Base-by-base conservation (phyloP, 1,140 invertebrate genomes). In the Pteromalus puparum region DNA sequence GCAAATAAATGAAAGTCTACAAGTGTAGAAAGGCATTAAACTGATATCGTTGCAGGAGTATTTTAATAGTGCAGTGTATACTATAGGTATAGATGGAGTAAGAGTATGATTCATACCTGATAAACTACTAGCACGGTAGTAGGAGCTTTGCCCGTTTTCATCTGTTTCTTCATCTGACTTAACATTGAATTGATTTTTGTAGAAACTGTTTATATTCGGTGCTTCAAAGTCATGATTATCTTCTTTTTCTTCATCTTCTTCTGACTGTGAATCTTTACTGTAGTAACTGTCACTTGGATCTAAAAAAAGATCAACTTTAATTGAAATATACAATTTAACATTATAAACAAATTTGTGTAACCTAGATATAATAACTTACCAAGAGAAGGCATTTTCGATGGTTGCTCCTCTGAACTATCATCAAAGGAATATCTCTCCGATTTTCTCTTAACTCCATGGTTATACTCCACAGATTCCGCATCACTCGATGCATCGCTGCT, bases 111-210 rank as follows among this genome's bases (percentile, higher is more conserved):
- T 13, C 34, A 38, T 79, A 83, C 82, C 76, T 38, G 42, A 53
- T 68, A 73, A 24, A n/a, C 7, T 61, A 65, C 21, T 48, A 0
- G 73, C 7, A 38, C 38, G 5, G 42, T 80, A 80, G 65, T 79
- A 84, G 21, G 68, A 84, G 53, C 34, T 74, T n/a, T 70, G 65
- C 10, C 42, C 21, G 72, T 78, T 70, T 72, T 83, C 67, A 53
- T 83, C 82, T 46, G 24, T 34, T 65, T 73, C 68, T n/a, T 61
- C 28, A 65, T 78, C 68, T 9, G 48, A 79, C 48, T 79, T 79
- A 4, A 46, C n/a, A 78, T 46, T 53, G 5, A 61, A 61, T 61
- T 3, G 18, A n/a, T 3, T 61, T 61, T 61, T 61, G 81, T 81
- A 86, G 67, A 70, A 83, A 74, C 61, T 72, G 67, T 61, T 30